Percentiles rank a stretch among this genome's conserved stretches.
These are phyloP conservation scores for Umimayanthus kanabou DNA, from an alignment of 92 coral and sea anemone genomes.

Conservation along the genomic window DNA sequence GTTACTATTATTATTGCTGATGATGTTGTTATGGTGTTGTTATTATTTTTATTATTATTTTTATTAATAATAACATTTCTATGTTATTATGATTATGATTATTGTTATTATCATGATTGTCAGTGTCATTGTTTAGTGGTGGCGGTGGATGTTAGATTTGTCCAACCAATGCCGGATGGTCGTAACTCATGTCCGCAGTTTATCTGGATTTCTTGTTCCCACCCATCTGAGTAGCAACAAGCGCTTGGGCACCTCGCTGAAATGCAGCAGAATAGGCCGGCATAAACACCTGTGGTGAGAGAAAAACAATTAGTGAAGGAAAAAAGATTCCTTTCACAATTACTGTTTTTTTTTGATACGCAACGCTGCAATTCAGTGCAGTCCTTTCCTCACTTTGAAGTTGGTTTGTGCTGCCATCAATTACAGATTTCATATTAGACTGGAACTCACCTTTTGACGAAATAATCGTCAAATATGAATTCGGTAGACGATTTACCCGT, in stretches of 20 bases:
- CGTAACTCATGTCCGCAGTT: neutral
- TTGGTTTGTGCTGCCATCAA: too few species aligned
- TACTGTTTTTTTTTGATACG: too few species aligned
- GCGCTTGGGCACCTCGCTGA: slow-evolving; percentile 80
- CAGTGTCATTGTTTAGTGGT: neutral
- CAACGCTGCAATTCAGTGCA: too few species aligned
- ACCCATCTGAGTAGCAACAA: slow-evolving; percentile 54
- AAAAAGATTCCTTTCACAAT: neutral
- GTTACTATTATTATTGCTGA: neutral
- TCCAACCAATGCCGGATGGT: neutral
- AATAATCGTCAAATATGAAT: too few species aligned
- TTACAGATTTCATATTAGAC: too few species aligned
- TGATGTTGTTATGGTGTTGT: neutral
- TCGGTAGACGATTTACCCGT: too few species aligned
- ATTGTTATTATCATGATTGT: too few species aligned
- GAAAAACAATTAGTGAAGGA: neutral
- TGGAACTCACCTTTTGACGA: neutral
- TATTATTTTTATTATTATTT: too few species aligned
- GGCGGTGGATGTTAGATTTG: neutral
- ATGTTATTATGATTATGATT: neutral
- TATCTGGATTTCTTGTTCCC: slow-evolving; percentile 37
- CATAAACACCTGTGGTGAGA: slow-evolving; percentile 62
- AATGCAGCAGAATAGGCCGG: slow-evolving; percentile 73
- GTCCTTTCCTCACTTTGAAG: neutral
- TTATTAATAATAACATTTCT: too few species aligned